Conservation (phyloP, 2,888 invertebrate genomes). For the Chelonus formosanus region DNA sequence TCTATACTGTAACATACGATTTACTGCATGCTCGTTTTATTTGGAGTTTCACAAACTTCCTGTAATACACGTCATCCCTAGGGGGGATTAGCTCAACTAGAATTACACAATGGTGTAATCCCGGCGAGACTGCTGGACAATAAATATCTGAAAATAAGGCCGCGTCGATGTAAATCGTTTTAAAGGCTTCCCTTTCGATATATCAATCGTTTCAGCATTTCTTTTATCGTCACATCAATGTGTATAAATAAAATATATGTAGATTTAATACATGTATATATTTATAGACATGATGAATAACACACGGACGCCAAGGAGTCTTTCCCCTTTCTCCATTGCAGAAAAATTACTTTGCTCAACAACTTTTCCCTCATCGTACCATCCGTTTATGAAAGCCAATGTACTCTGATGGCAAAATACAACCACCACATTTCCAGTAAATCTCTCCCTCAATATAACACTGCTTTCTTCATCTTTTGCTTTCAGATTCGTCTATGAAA, state of each 20-base stretch:
- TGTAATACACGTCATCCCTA: conserved; percentile 2
- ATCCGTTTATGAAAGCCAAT: conserved; percentile 35
- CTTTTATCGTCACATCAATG: background rate
- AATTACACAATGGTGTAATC: conserved; percentile 16
- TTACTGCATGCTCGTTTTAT: background rate
- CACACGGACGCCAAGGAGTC: conserved; percentile 30
- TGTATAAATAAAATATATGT: conserved; percentile 1
- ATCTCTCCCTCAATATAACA: conserved; percentile 16
- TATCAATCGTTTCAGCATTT: conserved; percentile 38
- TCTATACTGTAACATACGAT: conserved; percentile 1
- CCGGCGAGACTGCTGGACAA: conserved; percentile 40
- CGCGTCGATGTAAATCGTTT: conserved; percentile 17
- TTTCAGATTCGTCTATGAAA: conserved; percentile 24
- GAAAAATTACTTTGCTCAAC: conserved; percentile 31
- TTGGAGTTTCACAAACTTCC: conserved; percentile 2
- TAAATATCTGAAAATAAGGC: conserved; percentile 52
- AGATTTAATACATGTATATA: conserved; percentile 17
- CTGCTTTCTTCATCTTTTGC: conserved; percentile 11
- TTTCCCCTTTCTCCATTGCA: conserved; percentile 13
- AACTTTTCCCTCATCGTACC: conserved; percentile 26
- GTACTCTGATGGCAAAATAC: conserved; percentile 29
- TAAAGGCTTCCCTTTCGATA: conserved; percentile 41
- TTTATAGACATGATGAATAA: conserved; percentile 27
- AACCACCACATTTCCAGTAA: conserved; percentile 11
- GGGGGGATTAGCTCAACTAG: conserved; percentile 9